A percentile compares a stretch with the other conserved stretches of the same genome.
Conservation (phyloP, 2,888 invertebrate species). For the Scrobipalpa costella region DNA sequence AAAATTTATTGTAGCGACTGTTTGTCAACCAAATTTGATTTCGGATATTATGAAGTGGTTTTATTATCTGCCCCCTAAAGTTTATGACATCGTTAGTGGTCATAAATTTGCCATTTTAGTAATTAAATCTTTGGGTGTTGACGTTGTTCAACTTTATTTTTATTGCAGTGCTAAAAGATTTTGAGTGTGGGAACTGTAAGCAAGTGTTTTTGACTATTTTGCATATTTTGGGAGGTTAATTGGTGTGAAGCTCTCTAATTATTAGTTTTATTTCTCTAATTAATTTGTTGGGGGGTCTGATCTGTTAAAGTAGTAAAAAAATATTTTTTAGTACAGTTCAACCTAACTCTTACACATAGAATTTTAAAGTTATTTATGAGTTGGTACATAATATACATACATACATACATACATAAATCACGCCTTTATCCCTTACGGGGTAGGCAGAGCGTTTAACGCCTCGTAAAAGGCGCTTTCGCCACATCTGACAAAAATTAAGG, state of each 20-base stretch:
- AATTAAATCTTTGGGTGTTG: constrained; percentile 29
- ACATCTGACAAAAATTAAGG: too few relatives aligned
- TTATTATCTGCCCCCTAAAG: constrained; percentile 60
- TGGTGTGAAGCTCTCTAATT: neutral
- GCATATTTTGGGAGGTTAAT: neutral
- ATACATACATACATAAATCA: too few relatives aligned
- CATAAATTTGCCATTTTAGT: constrained; percentile 51
- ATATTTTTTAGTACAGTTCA: too few relatives aligned
- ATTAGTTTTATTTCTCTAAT: neutral
- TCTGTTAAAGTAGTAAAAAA: neutral
- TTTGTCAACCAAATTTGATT: constrained; percentile 67
- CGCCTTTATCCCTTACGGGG: too few relatives aligned
- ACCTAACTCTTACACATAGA: too few relatives aligned
- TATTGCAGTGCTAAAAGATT: constrained; percentile 17
- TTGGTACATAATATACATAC: too few relatives aligned
- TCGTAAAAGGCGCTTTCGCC: too few relatives aligned
- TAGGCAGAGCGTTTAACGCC: too few relatives aligned
- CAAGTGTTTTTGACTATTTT: constrained; percentile 9
- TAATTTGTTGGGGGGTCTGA: neutral
- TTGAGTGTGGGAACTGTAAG: constrained; percentile 4
- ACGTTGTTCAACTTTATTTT: constrained; percentile 14
- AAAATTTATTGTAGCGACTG: constrained; percentile 71
- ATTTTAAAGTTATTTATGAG: too few relatives aligned
- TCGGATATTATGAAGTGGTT: constrained; percentile 63
- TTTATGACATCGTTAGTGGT: constrained; percentile 57